Percentiles rank a stretch among this genome's conserved stretches.
Conservation (phyloP, 2,888 invertebrate genomes). For the Masnerella sp. region DNA sequence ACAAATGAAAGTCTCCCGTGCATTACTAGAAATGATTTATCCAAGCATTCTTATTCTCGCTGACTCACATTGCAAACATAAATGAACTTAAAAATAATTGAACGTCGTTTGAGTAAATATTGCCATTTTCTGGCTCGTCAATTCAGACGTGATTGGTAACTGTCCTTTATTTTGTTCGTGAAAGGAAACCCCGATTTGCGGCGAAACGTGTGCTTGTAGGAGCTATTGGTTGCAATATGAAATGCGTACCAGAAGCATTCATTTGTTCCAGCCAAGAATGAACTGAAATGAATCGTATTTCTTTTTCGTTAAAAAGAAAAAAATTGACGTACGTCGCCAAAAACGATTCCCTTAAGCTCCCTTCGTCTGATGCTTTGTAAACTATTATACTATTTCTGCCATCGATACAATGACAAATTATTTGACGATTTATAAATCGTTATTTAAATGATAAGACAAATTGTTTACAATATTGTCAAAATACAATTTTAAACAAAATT, state of each 20-base stretch:
- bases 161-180: conserved; percentile 18
- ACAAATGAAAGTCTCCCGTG: not conserved
- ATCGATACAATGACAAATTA: no score
- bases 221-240: conserved; percentile 13
- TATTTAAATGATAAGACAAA: no score
- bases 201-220: conserved; percentile 12
- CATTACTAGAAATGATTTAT: not conserved
- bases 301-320: conserved; percentile 19
- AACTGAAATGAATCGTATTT: conserved; percentile 21
- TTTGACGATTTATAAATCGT: no score
- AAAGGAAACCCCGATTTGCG: conserved; percentile 25
- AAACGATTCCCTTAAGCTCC: not conserved
- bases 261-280: conserved; percentile 30
- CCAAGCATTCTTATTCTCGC: not conserved
- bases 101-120: conserved; percentile 22
- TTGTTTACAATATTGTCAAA: no score
- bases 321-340: conserved; percentile 12
- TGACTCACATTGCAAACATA: not conserved
- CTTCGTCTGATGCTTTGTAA: no score
- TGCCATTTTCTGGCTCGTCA: conserved; percentile 24
- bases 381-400: no score
- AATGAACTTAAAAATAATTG: conserved; percentile 27
- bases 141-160: conserved; percentile 30
- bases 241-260: conserved; percentile 23
- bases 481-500: no score